Evolutionary conservation across 2,888 invertebrate genomes (phyloP).

Genomic region (Stenodera caucasica): DNA sequence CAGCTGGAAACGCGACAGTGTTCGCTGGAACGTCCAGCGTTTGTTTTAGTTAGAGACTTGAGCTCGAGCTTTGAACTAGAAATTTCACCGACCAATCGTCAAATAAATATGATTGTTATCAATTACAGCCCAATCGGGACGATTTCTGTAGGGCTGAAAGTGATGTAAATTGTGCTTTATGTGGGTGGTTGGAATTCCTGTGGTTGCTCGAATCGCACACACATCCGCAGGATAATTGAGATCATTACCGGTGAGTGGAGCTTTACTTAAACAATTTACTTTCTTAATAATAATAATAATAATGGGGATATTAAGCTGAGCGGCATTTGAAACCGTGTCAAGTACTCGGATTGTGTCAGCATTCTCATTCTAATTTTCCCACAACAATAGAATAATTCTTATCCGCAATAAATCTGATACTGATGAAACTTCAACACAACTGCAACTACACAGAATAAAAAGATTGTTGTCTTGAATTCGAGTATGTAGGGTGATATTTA

Average conservation of each 20-base stretch:
- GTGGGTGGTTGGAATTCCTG: background rate
- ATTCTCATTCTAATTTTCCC: background rate
- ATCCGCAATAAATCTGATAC: background rate
- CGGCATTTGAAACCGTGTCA: background rate
- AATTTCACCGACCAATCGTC: too few relatives aligned
- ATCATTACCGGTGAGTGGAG: background rate
- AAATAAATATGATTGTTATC: too few relatives aligned
- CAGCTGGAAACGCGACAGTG: slow-evolving; percentile 23
- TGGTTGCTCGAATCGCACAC: too few relatives aligned
- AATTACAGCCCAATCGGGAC: too few relatives aligned
- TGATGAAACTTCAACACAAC: background rate
- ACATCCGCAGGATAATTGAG: background rate
- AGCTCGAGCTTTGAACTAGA: background rate
- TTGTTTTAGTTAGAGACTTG: background rate
- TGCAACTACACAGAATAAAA: background rate
- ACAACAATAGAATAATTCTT: background rate
- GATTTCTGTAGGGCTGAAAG: too few relatives aligned
- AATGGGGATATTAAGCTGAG: background rate
- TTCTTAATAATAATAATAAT: too few relatives aligned
- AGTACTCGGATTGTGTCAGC: background rate
- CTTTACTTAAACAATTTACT: background rate
- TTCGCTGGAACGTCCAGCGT: slow-evolving; percentile 16
- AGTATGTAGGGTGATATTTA: background rate
- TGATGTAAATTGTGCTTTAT: background rate
- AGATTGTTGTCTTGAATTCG: background rate